Evolutionary conservation across 1,140 invertebrate genomes (phyloP), one percentile per base, ranked within the genome.

Genomic region (Lysiphlebus fabarum): DNA sequence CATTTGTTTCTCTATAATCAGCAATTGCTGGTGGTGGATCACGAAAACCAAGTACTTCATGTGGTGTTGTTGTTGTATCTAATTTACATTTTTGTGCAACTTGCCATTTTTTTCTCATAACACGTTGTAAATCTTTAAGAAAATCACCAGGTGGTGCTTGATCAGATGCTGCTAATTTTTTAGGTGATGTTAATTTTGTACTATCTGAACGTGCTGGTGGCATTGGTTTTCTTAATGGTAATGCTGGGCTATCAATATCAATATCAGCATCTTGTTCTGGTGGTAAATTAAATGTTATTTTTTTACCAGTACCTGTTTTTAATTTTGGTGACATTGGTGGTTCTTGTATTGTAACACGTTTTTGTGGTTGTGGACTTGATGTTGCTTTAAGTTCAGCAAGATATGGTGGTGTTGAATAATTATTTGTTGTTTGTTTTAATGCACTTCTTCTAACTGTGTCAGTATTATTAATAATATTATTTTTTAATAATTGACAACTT

Each of bases 61-160:
- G 91, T 1, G 93, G 92, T 14, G 90, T 93, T 0, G 90, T 91
- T 9, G 88, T 86, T 12, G 86, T 84, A 70, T 95, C 91, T 1
- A 88, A 72, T 75, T 92, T 92, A 70, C 93, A 94, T 68, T 95
- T 95, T 64, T 96, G 91, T 0, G 92, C 91, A 2, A 93, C 91
- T 71, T 94, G 91, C 92, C 93, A 95, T 69, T 96, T 96, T 65
- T 95, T 94, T 50, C 90, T 84, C 90, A 95, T 95, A 0, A 95
- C 92, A 48, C 92, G 81, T 65, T 95, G 92, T 7, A 95, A 79
- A 75, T 95, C 92, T 70, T 88, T 88, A 7, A 95, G 78, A 67
- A 96, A 95, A 47, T 91, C 89, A 5, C 85, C 85, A 0, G 91
- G 90, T 2, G 91, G 91, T 66, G 91, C 88, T 57, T 84, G 85